Evolutionary conservation across 2,797 vertebrate species (phyloP), one percentile per base, ranked within the genome.

Genomic region (Ctenopoma kingsleyae): DNA sequence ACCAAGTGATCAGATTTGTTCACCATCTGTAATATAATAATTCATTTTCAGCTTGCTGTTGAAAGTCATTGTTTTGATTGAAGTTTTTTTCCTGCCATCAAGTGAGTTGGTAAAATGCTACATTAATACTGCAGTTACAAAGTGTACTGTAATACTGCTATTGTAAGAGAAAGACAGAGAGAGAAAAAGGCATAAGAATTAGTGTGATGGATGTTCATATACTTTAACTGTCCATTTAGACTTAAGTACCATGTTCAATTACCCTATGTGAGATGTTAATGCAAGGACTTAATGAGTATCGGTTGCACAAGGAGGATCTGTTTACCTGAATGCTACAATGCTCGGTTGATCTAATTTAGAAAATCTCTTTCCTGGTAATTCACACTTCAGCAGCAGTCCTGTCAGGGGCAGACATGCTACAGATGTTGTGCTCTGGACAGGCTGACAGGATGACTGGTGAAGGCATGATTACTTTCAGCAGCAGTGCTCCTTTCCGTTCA

Each of bases 371-470:
- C 69, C 77, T 7, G 65, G 69, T 85, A 89, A 91, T 88, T 91
- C 84, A 87, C 88, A 90, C 87, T 87, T 84, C 58, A 68, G 72
- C 86, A 38, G 70, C 4, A 4, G 71, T 46, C 64, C 78, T 84
- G 87, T 92, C 90, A 86, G 83, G 82, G 50, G 55, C 80, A 87
- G 85, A 91, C 84, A 20, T 58, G 81, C 76, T 90, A 62, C 90
- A 92, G 91, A 92, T 93, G 92, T 88, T 92, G 76, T 22, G 54
- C 73, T 76, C 36, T 47, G 84, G 78, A 80, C 38, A 7, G 78
- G 60, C 72, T 90, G 91, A 93, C 87, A 87, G 80, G 83, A 91
- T 87, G 88, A 91, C 82, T 85, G 76, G 80, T 89, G 91, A 94
- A 82, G 81, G 83, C 84, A 77, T 90, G 83, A 92, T 93, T 92